These are phyloP conservation scores for Xiphophorus hellerii DNA, from an alignment of 2,113 vertebrate species.

Conservation along the genomic window DNA sequence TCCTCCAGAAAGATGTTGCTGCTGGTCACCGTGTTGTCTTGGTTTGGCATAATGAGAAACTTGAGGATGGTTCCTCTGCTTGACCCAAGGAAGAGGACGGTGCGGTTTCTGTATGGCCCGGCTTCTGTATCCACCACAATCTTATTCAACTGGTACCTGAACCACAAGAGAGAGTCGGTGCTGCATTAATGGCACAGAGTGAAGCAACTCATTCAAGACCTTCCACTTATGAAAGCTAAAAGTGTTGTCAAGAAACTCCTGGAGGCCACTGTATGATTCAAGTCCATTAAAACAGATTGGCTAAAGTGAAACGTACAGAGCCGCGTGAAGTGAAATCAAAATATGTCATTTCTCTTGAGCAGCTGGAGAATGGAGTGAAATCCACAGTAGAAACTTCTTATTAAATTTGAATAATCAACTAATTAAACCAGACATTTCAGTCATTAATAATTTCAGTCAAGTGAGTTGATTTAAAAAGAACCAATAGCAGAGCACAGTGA, in stretches of 20 bases:
- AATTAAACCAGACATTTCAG: constrained; percentile 53
- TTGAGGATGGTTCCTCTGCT: constrained; percentile 92
- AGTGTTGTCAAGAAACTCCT: constrained; percentile 18
- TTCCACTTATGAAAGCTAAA: constrained; percentile 30
- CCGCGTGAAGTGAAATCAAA: constrained; percentile 42
- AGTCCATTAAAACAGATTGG: constrained; percentile 37
- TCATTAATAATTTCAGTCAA: constrained; percentile 72
- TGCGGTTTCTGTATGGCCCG: constrained; percentile 89
- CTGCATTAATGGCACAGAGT: not conserved
- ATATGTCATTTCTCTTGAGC: constrained; percentile 48
- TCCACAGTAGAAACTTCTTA: constrained; percentile 43
- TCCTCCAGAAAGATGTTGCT: constrained; percentile 91
- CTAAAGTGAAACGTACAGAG: constrained; percentile 38
- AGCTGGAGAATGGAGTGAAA: constrained; percentile 51
- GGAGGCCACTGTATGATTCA: constrained; percentile 36
- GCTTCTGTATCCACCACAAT: constrained; percentile 91
- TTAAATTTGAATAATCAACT: constrained; percentile 64
- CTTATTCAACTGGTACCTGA: constrained; percentile 92
- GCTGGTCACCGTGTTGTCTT: constrained; percentile 79
- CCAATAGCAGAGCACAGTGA: constrained; percentile 51
- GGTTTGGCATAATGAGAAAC: constrained; percentile 89
- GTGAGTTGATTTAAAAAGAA: constrained; percentile 56
- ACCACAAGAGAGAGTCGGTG: not conserved
- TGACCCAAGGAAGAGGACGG: constrained; percentile 91
- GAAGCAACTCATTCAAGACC: constrained; percentile 5